These are phyloP conservation scores for Vidua chalybeata DNA, from an alignment of 2,113 vertebrate genomes.

Conservation along the genomic window DNA sequence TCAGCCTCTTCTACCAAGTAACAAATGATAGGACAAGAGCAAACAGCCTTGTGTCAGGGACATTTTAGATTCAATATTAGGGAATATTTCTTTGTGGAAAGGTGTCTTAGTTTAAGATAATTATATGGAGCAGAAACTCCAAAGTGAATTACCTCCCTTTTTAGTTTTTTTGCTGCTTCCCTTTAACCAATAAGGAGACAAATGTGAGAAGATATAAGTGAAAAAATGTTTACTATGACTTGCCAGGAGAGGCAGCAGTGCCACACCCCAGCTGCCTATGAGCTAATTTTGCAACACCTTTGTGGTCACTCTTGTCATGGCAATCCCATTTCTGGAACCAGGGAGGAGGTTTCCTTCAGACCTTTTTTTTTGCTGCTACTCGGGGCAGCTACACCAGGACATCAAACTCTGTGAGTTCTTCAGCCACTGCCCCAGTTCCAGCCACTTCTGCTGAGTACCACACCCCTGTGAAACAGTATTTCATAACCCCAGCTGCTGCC, in stretches of 20 bases:
- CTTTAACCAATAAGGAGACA: neutral
- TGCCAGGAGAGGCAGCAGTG: fast-evolving
- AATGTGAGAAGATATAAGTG: neutral
- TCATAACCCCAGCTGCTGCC: neutral
- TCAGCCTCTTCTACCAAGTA: neutral
- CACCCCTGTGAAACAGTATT: neutral
- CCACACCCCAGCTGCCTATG: fast-evolving
- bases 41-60: neutral
- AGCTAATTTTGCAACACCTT: neutral
- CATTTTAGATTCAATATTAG: neutral
- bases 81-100: neutral
- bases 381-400: fast-evolving
- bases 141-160: neutral
- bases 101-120: neutral
- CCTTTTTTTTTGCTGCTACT: neutral
- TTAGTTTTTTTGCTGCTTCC: too few species aligned
- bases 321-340: neutral
- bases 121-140: too few species aligned
- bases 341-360: neutral
- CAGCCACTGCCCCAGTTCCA: fast-evolving
- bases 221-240: neutral
- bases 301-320: neutral
- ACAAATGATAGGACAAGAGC: neutral
- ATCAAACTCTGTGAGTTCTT: neutral
- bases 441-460: neutral